These are phyloP conservation scores for Pristionchus maxplancki DNA, from an alignment of 2,888 invertebrate genomes.

Conservation along the genomic window DNA sequence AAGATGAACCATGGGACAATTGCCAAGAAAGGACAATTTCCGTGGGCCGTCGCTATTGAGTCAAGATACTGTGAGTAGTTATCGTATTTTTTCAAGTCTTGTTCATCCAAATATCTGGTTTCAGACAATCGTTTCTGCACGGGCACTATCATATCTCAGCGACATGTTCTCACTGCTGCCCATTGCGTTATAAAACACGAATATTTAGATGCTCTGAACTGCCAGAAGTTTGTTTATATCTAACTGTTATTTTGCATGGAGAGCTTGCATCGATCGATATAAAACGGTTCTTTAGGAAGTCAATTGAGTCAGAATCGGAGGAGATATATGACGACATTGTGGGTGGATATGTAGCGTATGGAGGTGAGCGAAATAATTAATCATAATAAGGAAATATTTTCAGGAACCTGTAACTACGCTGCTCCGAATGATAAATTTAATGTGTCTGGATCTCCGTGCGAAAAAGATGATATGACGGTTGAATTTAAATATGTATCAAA, in stretches of 20 bases:
- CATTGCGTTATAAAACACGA: background rate
- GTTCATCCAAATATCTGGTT: background rate
- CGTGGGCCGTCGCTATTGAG: background rate
- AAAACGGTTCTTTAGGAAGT: background rate
- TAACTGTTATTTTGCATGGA: background rate
- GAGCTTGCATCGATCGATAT: background rate
- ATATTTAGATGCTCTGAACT: background rate
- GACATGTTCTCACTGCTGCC: background rate
- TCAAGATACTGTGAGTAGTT: background rate
- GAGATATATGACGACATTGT: background rate
- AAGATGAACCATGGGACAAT: background rate
- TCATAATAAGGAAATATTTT: background rate
- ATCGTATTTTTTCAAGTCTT: background rate
- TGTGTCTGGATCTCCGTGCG: background rate
- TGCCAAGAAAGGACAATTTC: background rate
- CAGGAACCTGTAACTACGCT: slow-evolving; percentile 1
- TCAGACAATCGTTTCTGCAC: background rate
- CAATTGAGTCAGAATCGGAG: background rate
- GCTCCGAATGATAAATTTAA: background rate
- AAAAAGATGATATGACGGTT: background rate
- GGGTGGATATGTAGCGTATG: background rate
- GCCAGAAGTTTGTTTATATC: background rate
- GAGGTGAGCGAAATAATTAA: background rate
- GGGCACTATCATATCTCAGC: background rate
- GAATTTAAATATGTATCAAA: background rate